Conservation (phyloP, 2,888 invertebrate genomes). For the Pheosia gnoma region DNA sequence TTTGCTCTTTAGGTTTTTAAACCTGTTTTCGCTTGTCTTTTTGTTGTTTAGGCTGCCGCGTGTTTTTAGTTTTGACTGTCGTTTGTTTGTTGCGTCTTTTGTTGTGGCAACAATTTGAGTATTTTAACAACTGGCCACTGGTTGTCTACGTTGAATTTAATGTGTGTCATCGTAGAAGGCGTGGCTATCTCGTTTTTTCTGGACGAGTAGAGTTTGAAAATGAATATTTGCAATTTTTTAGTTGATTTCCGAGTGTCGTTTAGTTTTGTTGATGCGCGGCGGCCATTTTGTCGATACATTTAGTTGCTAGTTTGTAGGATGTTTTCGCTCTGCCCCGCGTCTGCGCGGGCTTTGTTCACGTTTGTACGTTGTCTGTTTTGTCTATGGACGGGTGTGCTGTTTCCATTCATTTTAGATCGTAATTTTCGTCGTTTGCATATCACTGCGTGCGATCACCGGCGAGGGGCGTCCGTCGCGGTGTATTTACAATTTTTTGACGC, state of each 20-base stretch:
- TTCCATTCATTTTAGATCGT: slow-evolving; percentile 61
- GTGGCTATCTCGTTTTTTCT: slow-evolving; percentile 12
- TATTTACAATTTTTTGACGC: slow-evolving; percentile 60
- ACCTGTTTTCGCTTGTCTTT: slow-evolving; percentile 49
- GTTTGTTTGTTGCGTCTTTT: slow-evolving; percentile 41
- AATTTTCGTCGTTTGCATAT: slow-evolving; percentile 74
- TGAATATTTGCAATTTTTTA: slow-evolving; percentile 53
- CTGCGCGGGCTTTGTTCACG: slow-evolving; percentile 55
- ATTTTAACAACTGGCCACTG: not conserved
- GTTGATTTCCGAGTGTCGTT: slow-evolving; percentile 63
- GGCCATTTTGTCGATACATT: slow-evolving; percentile 53
- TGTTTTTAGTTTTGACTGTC: slow-evolving; percentile 57
- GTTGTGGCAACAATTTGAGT: slow-evolving; percentile 10
- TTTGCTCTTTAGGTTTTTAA: slow-evolving; percentile 48
- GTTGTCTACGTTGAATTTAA: not conserved
- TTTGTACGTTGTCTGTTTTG: slow-evolving; percentile 50
- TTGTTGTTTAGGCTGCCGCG: slow-evolving; percentile 52
- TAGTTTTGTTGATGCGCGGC: slow-evolving; percentile 60
- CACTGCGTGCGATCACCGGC: slow-evolving; percentile 64
- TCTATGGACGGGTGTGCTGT: slow-evolving; percentile 48
- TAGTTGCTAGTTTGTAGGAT: slow-evolving; percentile 69
- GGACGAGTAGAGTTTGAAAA: slow-evolving; percentile 55
- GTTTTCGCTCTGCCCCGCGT: slow-evolving; percentile 50
- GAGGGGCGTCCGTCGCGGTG: slow-evolving; percentile 54
- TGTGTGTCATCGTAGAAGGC: slow-evolving; percentile 12